Conservation (phyloP, 2,888 invertebrate genomes). For the Branchellion lobata region DNA sequence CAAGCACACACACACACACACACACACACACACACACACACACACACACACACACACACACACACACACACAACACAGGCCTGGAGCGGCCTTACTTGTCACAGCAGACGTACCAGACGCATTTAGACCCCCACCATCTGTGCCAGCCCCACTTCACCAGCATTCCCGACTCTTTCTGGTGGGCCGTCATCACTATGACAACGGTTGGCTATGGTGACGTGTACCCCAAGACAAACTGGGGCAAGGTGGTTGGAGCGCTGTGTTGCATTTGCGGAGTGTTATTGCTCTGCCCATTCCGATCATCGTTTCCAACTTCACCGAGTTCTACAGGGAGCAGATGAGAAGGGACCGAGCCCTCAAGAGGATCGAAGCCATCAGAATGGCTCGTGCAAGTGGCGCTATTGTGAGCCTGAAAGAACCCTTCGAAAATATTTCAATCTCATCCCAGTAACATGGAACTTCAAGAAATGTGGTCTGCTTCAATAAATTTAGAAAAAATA, state of each 20-base stretch:
- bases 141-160: constrained; percentile 77
- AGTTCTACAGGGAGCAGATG: constrained; percentile 99
- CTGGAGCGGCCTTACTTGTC: not conserved
- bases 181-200: constrained; percentile 90
- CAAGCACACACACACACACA: not conserved
- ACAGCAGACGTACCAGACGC: constrained; percentile 2
- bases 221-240: constrained; percentile 92
- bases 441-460: too few species aligned
- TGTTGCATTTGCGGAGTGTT: constrained; percentile 99
- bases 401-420: too few species aligned
- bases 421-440: too few species aligned
- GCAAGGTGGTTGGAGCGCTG: constrained; percentile 99
- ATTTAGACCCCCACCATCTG: constrained; percentile 27
- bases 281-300: constrained; percentile 99
- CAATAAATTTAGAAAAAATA: too few species aligned
- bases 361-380: constrained; percentile 90
- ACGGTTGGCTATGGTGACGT: constrained; percentile 91
- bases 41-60: constrained; percentile 6
- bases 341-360: constrained; percentile 96
- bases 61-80: not conserved
- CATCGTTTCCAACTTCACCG: constrained; percentile 99
- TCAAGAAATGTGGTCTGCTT: too few species aligned
- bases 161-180: constrained; percentile 99
- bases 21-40: not conserved
- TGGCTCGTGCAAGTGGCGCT: constrained; percentile 94